Evolutionary conservation across 53 echinoderm and acorn worm genomes (phyloP), one percentile per base, ranked within the genome.

Genomic region (Zoroaster sp.): DNA sequence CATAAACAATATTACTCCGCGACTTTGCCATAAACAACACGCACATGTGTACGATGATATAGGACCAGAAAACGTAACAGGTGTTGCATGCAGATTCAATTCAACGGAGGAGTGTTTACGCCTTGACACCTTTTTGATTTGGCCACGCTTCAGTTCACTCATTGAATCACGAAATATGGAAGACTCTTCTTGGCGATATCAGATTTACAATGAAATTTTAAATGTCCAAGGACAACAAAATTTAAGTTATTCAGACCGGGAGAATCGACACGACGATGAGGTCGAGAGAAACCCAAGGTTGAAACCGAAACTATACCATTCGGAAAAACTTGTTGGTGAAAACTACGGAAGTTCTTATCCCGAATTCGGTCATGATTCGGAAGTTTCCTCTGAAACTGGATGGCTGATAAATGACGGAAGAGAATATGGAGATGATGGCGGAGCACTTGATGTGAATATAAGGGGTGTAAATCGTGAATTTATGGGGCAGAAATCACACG

Each of bases 131-230:
- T 51, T 74, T 59, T 76, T 51, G 38, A 59, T 79, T 55, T 55
- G 37, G 63, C 28, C 45, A 79, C 40, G 79, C 79, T 44, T 79
- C 59, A 65, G 12, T 83, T 67, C 33, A 46, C 10, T 35, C 21
- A 35, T 71, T 20, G 13, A 15, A 9, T 40, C 41, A 18, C 28
- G 20, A 85, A 85, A 71, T 20, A 85, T 85, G 85, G 85, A 36
- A 69, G 85, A 85, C 45, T 71, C 85, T 18, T 69, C 85, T 7
- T 85, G 85, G 85, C 69, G 71, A 49, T 49, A 85, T 37, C 43
- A 85, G 85, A 85, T 85, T 35, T 85, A 85, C 71, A 85, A 85
- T 28, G 85, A 85, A 10, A 85, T 85, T 40, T 70, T 85, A 51
- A 35, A 85, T 35, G 25, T 70, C 20, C 85, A 85, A 85, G 85